Evolutionary conservation across 2,888 invertebrate species (phyloP).

Genomic region (Cheilosia impressa): DNA sequence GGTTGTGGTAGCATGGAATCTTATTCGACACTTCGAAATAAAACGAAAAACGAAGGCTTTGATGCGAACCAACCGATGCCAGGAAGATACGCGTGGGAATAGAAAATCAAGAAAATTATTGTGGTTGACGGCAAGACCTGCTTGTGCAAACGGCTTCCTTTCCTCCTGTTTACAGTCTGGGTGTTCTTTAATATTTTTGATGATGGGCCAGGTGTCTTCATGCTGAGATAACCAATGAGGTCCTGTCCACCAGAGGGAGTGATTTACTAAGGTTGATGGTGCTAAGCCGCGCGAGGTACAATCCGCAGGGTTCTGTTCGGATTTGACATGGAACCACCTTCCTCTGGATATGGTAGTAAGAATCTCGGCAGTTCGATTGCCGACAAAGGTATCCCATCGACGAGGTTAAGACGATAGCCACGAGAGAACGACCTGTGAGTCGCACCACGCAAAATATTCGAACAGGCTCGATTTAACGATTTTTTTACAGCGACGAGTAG

Average conservation of each 20-base stretch:
- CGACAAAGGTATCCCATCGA: slow-evolving; percentile 63
- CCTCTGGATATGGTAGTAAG: slow-evolving; percentile 50
- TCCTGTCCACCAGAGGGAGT: slow-evolving; percentile 67
- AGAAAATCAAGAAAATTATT: neutral
- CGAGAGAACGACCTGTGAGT: slow-evolving; percentile 78
- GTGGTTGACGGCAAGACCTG: neutral
- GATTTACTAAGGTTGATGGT: slow-evolving; percentile 31
- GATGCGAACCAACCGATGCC: neutral
- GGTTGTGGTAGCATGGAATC: neutral
- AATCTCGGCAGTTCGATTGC: slow-evolving; percentile 66
- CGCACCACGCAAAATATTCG: slow-evolving; percentile 72
- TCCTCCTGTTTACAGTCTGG: slow-evolving; percentile 1
- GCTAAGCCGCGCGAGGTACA: slow-evolving; percentile 72
- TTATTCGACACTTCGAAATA: neutral
- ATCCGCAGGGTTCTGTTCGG: slow-evolving; percentile 73
- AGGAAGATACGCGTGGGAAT: neutral
- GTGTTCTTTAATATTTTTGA: neutral
- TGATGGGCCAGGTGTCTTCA: slow-evolving; percentile 9
- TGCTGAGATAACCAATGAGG: slow-evolving; percentile 40
- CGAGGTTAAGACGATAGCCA: slow-evolving; percentile 76
- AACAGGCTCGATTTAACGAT: slow-evolving; percentile 22
- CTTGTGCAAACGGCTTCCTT: neutral
- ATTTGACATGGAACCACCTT: slow-evolving; percentile 65
- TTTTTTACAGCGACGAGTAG: slow-evolving; percentile 36
- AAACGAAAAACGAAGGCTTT: neutral